Evolutionary conservation across 1,140 invertebrate genomes (phyloP).

Genomic region (Drosophila tristis): DNA sequence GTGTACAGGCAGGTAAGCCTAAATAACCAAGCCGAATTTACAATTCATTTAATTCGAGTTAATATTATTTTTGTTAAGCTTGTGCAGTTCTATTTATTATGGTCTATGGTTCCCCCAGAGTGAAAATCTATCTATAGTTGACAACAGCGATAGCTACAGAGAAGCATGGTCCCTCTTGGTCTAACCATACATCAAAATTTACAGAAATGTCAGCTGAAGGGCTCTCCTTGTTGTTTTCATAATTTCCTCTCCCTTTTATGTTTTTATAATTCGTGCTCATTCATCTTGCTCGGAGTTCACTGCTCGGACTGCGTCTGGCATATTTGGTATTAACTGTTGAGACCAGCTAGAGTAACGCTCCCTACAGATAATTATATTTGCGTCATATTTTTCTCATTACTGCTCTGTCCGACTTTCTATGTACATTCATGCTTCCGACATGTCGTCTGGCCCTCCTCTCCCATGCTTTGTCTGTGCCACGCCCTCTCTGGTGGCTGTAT

Average conservation of each 20-base stretch:
- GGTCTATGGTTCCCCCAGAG: constrained; percentile 19
- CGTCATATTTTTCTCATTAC: constrained; percentile 83
- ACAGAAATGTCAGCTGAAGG: constrained; percentile 78
- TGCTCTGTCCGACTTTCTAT: constrained; percentile 57
- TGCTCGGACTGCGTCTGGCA: constrained; percentile 48
- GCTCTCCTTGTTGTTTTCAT: constrained; percentile 40
- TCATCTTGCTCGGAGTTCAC: constrained; percentile 67
- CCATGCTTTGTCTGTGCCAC: constrained; percentile 18
- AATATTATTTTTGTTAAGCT: constrained; percentile 72
- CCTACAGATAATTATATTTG: constrained; percentile 78
- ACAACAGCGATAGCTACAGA: constrained; percentile 45
- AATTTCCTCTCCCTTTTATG: constrained; percentile 58
- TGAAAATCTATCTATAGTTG: constrained; percentile 49
- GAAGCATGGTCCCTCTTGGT: constrained; percentile 28
- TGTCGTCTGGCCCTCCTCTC: constrained; percentile 11
- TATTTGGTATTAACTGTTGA: constrained; percentile 72
- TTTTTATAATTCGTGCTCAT: constrained; percentile 83
- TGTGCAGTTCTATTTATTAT: constrained; percentile 23
- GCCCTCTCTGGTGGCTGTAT: constrained; percentile 26
- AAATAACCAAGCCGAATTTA: constrained; percentile 54
- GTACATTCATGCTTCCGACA: constrained; percentile 27
- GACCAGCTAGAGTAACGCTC: constrained; percentile 43
- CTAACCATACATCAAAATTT: constrained; percentile 77
- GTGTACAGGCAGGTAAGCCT: constrained; percentile 37
- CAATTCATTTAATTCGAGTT: constrained; percentile 66